Evolutionary conservation across 2,888 invertebrate species (phyloP).

Genomic region (Neria commutata): DNA sequence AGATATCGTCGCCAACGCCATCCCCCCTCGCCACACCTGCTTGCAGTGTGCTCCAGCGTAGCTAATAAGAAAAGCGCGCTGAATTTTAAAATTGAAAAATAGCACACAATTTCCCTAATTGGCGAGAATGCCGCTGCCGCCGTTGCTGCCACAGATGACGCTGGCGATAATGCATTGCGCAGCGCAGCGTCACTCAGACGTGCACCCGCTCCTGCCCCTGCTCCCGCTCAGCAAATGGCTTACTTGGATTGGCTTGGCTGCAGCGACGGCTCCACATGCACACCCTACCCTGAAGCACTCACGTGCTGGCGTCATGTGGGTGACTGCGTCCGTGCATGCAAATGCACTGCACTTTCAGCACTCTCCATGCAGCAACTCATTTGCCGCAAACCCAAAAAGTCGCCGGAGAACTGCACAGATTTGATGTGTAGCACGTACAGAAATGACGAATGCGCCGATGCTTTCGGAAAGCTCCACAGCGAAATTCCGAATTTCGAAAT

Average conservation of each 20-base stretch:
- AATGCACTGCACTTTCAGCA: too few relatives aligned
- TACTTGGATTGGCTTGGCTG: neutral
- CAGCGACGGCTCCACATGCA: neutral
- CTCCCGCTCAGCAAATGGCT: neutral
- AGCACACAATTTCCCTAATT: slow-evolving; percentile 62
- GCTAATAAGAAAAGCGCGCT: slow-evolving; percentile 38
- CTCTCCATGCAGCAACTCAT: too few relatives aligned
- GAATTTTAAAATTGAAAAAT: slow-evolving; percentile 57
- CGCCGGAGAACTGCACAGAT: too few relatives aligned
- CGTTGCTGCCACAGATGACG: neutral
- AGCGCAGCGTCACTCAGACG: neutral
- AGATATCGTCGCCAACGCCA: slow-evolving; percentile 3
- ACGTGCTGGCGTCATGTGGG: neutral
- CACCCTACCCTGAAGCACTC: neutral
- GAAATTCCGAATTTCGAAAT: too few relatives aligned
- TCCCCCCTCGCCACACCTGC: slow-evolving; percentile 17
- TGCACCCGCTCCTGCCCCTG: too few relatives aligned
- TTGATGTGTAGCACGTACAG: too few relatives aligned
- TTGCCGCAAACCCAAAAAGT: too few relatives aligned
- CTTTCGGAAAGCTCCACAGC: too few relatives aligned
- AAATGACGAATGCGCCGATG: too few relatives aligned
- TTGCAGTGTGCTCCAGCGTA: slow-evolving; percentile 15
- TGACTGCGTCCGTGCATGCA: slow-evolving; percentile 1
- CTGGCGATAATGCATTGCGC: neutral
- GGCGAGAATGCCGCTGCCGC: slow-evolving; percentile 32